Evolutionary conservation across 2,888 invertebrate genomes (phyloP), one percentile per base, ranked within the genome.

Genomic region (Liodrosophila aerea): DNA sequence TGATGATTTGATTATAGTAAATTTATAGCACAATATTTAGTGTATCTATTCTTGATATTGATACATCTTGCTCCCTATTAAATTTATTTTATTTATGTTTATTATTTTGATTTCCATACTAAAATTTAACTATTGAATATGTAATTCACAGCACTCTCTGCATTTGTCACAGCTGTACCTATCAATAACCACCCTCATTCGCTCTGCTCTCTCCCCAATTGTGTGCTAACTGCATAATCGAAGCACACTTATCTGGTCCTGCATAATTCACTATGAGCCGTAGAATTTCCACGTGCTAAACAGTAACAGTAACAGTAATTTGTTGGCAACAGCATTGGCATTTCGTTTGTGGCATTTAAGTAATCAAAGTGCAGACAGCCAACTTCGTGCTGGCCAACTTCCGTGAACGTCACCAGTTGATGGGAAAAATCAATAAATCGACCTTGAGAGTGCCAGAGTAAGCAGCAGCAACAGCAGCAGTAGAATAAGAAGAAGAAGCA

Each of bases 391-490:
- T 54, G 52, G 64, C 53, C 59, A 73, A 73, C 70, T 70, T 70
- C 70, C 73, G 69, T 15, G 33, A 69, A 73, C 74, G 74, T 73
- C 70, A 70, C 49, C 46, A 53, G 46, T 61, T 45, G 43, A 46
- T 54, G 53, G 78, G 82, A 83, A 87, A 86, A 86, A 86, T 86
- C 86, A 81, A 86, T 86, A 86, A 87, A 81, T 78, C 83, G 86
- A 85, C 87, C 87, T 87, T 86, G 85, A 64, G 7, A 71, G 54
- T 63, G 40, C 27, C 51, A 37, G 54, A 58, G 53, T n/a, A 40
- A 51, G 47, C 53, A 50, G 29, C 40, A 29, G 59, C 29, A 18
- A 16, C 18, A 18, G 15, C 16, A 9, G 16, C 16, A 16, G 16
- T 9, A 15, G 7, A 12, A 13, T 7, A 7, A 13, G 51, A 46